phyloP scores from a whole-genome alignment of 2,113 vertebrate species.

The Sinocyclocheilus anshuiensis region DNA sequence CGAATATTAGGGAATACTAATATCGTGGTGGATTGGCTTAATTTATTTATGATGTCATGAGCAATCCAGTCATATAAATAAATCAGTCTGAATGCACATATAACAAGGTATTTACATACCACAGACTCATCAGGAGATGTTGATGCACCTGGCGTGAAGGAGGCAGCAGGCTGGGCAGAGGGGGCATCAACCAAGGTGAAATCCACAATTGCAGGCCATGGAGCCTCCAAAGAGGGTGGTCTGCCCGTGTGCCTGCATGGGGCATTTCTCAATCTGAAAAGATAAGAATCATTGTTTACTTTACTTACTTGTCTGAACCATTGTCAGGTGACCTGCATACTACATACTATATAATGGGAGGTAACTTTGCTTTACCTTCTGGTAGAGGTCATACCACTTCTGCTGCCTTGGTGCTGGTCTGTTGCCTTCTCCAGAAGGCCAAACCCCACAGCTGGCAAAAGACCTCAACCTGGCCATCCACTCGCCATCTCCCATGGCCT shows the following conservation, averaged over 20 bases:
- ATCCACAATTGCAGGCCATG: conserved; percentile 4
- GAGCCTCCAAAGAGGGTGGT: conserved; percentile 23
- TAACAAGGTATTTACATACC: background rate
- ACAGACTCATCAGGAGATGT: background rate
- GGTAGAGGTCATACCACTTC: conserved; percentile 36
- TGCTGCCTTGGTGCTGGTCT: conserved; percentile 16
- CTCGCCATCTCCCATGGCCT: conserved; percentile 23
- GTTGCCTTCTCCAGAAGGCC: conserved; percentile 30
- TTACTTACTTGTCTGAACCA: background rate
- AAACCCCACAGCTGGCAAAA: background rate
- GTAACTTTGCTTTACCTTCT: conserved; percentile 20
- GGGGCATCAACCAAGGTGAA: background rate
- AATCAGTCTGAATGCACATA: too few species aligned
- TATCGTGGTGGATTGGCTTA: too few species aligned
- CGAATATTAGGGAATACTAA: too few species aligned
- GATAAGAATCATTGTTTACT: background rate
- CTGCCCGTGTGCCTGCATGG: background rate
- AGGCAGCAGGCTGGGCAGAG: too few species aligned
- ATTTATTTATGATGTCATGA: too few species aligned
- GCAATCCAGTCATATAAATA: background rate
- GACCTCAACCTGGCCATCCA: conserved; percentile 11
- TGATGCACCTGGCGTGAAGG: background rate
- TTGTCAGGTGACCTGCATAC: conserved; percentile 27
- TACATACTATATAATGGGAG: background rate
- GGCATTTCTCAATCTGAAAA: conserved; percentile 8